Conservation (phyloP, 2,797 vertebrate species). For the Ciconia nigra region DNA sequence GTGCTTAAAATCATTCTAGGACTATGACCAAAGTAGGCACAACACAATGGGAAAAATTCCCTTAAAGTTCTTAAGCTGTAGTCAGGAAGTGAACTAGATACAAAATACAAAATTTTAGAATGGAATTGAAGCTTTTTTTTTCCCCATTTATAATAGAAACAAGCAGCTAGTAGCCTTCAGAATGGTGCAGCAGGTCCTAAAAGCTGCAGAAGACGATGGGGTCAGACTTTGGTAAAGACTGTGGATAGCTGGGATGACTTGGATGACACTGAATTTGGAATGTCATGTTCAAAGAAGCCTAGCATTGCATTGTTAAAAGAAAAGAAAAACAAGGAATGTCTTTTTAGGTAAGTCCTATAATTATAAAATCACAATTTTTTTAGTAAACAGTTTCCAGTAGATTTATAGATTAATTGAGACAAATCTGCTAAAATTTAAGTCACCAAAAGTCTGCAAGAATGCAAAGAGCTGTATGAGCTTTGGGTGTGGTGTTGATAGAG, state of each 20-base stretch:
- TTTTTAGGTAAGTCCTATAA: slow-evolving; percentile 69
- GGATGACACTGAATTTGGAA: slow-evolving; percentile 81
- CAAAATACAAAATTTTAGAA: not conserved
- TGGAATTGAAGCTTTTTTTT: not conserved
- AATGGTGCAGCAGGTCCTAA: slow-evolving; percentile 76
- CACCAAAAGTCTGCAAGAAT: not conserved
- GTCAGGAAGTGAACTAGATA: not conserved
- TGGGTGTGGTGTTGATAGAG: not conserved
- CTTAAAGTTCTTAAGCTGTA: not conserved
- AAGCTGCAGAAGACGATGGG: slow-evolving; percentile 89
- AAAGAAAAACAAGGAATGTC: slow-evolving; percentile 76
- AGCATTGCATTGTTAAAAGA: slow-evolving; percentile 82
- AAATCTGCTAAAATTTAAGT: not conserved
- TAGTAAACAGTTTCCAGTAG: not conserved
- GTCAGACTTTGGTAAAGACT: slow-evolving; percentile 82
- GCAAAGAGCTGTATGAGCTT: not conserved
- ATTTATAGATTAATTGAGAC: not conserved
- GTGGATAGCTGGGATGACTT: slow-evolving; percentile 88
- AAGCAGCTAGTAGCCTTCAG: slow-evolving; percentile 67
- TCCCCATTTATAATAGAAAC: slow-evolving; percentile 75
- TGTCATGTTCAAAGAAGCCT: slow-evolving; percentile 89
- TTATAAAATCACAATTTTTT: not conserved
- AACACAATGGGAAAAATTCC: not conserved
- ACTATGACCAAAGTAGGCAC: not conserved
- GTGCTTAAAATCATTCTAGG: not conserved